phyloP scores from a whole-genome alignment of 1,140 invertebrate genomes.

The Druon quercuslanigerum region DNA sequence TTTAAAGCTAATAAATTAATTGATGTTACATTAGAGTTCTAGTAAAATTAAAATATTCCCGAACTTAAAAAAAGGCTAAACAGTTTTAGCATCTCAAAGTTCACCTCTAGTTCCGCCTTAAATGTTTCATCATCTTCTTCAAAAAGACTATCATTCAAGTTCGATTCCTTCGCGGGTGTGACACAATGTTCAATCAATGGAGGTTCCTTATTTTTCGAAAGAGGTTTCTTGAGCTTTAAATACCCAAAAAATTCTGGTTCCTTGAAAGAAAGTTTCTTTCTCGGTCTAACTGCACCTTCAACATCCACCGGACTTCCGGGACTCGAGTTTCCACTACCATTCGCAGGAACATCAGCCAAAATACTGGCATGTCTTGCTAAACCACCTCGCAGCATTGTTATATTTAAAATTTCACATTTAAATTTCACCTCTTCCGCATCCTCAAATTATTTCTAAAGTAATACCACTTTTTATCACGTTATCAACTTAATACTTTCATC shows the following conservation, averaged over 20 bases:
- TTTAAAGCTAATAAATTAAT: no score
- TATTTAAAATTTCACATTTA: background rate
- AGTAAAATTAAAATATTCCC: no score
- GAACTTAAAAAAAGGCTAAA: background rate
- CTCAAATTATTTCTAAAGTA: background rate
- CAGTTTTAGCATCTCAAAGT: slow-evolving; percentile 33
- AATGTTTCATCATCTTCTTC: slow-evolving; percentile 69
- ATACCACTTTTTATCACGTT: background rate
- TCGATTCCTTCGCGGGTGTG: slow-evolving; percentile 34
- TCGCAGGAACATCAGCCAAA: slow-evolving; percentile 50
- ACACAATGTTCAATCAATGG: slow-evolving; percentile 40
- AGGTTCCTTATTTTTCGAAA: slow-evolving; percentile 40
- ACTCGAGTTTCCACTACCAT: slow-evolving; percentile 47
- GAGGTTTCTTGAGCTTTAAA: slow-evolving; percentile 66
- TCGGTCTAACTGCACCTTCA: slow-evolving; percentile 79
- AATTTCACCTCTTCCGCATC: background rate
- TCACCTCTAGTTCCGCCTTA: slow-evolving; percentile 71
- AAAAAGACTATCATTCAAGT: slow-evolving; percentile 61
- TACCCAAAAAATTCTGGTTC: slow-evolving; percentile 85
- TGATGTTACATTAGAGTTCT: no score
- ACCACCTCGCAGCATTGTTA: slow-evolving; percentile 19
- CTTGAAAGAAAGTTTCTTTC: slow-evolving; percentile 90
- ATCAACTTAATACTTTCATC: background rate
- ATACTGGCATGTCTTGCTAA: slow-evolving; percentile 33
- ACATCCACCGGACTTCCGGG: slow-evolving; percentile 57